Evolutionary conservation across 2,113 vertebrate genomes (phyloP).

Genomic region (Oncorhynchus mykiss): DNA sequence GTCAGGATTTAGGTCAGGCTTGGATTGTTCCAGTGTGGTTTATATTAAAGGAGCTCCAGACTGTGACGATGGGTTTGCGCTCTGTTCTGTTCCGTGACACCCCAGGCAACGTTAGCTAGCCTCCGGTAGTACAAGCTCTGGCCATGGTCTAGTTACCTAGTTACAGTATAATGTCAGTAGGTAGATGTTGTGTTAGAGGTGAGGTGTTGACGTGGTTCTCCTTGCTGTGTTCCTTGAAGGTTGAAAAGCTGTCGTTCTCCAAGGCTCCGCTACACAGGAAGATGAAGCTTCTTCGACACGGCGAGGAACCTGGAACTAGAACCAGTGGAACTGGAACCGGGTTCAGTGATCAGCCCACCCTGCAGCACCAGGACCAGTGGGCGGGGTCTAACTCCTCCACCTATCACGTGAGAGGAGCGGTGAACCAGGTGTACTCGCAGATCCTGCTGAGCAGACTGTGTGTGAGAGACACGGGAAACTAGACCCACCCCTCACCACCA

Average conservation of each 20-base stretch:
- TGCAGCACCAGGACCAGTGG: conserved; percentile 46
- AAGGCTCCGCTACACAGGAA: conserved; percentile 64
- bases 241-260: conserved; percentile 79
- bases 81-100: too few species aligned
- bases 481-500: conserved; percentile 24
- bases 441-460: conserved; percentile 94
- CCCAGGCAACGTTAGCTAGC: too few species aligned
- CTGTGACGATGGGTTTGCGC: not conserved
- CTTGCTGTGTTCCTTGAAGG: conserved; percentile 70
- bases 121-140: too few species aligned
- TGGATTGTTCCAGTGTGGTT: not conserved
- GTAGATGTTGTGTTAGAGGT: not conserved
- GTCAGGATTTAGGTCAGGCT: not conserved
- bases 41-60: not conserved
- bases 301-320: conserved; percentile 64
- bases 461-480: conserved; percentile 47
- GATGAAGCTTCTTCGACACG: conserved; percentile 70
- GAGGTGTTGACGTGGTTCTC: not conserved
- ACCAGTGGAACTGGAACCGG: conserved; percentile 53
- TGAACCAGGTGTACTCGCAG: conserved; percentile 94
- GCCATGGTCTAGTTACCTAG: conserved; percentile 59
- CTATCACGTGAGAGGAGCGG: conserved; percentile 87
- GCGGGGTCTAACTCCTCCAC: conserved; percentile 70
- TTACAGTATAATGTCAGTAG: conserved; percentile 32
- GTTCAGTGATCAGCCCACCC: conserved; percentile 17